Evolutionary conservation across 2,113 vertebrate species (phyloP).

Genomic region (Crotalus viridis): DNA sequence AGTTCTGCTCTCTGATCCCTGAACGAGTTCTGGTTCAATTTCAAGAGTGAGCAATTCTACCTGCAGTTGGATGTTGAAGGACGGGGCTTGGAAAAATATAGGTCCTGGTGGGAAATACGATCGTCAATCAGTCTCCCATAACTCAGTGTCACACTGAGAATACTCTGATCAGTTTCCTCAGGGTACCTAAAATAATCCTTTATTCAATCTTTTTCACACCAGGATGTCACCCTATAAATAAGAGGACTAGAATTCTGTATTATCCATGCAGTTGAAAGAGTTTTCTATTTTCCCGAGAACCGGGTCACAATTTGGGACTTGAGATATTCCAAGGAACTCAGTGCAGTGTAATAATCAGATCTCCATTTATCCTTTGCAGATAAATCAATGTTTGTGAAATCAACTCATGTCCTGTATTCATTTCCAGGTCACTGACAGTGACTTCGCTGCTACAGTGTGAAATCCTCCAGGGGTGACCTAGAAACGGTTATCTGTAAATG

Average conservation of each 20-base stretch:
- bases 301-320: background rate
- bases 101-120: background rate
- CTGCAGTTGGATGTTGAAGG: background rate
- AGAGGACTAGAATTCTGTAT: background rate
- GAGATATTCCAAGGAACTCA: background rate
- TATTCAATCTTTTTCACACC: background rate
- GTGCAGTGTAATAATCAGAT: background rate
- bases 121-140: background rate
- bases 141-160: background rate
- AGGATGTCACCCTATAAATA: background rate
- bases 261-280: background rate
- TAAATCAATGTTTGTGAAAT: slow-evolving; percentile 17
- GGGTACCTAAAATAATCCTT: background rate
- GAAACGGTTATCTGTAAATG: slow-evolving; percentile 47
- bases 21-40: background rate
- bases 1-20: background rate
- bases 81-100: background rate
- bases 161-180: background rate
- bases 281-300: slow-evolving; percentile 12
- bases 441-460: background rate
- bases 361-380: background rate
- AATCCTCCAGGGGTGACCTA: slow-evolving; percentile 28
- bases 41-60: background rate
- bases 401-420: slow-evolving; percentile 28
- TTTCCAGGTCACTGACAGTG: background rate